These are phyloP conservation scores for Catajapyx aquilonaris DNA, from an alignment of 1,140 invertebrate species.

Conservation along the genomic window DNA sequence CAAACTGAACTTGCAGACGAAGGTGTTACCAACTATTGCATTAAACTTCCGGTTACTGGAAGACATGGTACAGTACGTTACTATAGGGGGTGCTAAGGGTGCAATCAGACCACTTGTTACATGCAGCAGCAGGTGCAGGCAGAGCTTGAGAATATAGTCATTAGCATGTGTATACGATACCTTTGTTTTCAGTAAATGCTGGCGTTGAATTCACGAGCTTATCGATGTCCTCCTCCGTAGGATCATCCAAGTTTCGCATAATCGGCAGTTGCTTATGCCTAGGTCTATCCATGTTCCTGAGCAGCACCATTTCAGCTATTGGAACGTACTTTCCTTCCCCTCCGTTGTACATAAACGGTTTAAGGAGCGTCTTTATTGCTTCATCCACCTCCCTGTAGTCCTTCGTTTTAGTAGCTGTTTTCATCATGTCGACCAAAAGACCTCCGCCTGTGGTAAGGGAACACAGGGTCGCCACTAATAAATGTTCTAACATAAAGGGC, in stretches of 20 bases:
- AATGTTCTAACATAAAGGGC: not conserved
- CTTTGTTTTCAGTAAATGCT: constrained; percentile 1
- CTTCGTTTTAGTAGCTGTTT: constrained; percentile 67
- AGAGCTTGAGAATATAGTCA: no score
- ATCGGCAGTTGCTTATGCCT: constrained; percentile 54
- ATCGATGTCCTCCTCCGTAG: constrained; percentile 49
- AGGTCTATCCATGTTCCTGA: constrained; percentile 66
- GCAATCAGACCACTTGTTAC: no score
- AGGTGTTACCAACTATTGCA: no score
- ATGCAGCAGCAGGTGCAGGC: no score
- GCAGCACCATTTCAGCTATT: constrained; percentile 61
- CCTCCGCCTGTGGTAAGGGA: constrained; percentile 47
- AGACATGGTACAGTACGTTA: no score
- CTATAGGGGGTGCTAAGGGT: no score
- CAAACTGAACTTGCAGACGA: no score
- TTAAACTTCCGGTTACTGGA: no score
- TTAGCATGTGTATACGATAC: no score
- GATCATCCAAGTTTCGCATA: constrained; percentile 53
- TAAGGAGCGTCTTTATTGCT: constrained; percentile 72
- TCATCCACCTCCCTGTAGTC: constrained; percentile 74
- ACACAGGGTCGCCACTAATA: not conserved
- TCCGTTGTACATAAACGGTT: constrained; percentile 81
- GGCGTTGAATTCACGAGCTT: constrained; percentile 36
- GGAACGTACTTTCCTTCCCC: constrained; percentile 75
- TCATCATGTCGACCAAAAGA: constrained; percentile 79